These are phyloP conservation scores for Gonatopus flavifemur DNA, from an alignment of 1,140 invertebrate genomes.

Conservation along the genomic window DNA sequence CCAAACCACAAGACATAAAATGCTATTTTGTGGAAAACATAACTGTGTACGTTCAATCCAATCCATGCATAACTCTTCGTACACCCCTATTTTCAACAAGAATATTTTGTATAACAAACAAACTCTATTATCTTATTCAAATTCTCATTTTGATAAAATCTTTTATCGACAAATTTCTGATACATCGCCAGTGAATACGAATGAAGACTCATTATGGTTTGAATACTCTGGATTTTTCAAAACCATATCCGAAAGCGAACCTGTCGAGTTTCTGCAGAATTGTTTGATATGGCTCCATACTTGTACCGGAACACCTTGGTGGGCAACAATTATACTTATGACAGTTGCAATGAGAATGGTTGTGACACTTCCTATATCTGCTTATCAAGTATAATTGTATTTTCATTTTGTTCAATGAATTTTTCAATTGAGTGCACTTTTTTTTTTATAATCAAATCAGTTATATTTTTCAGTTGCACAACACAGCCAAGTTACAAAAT, in stretches of 20 bases:
- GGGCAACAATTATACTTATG: constrained; percentile 72
- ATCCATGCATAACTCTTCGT: too few species aligned
- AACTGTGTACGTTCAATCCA: too few species aligned
- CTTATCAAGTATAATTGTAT: constrained; percentile 64
- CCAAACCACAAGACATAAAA: too few species aligned
- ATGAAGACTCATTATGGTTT: too few species aligned
- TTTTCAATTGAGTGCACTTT: neutral
- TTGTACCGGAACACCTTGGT: constrained; percentile 77
- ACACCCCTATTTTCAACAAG: too few species aligned
- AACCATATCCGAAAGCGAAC: constrained; percentile 68
- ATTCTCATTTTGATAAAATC: too few species aligned
- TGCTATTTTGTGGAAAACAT: too few species aligned
- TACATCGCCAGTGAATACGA: too few species aligned
- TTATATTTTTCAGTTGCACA: constrained; percentile 59
- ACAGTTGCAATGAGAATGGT: constrained; percentile 67
- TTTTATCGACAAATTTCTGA: too few species aligned
- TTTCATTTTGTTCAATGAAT: constrained; percentile 4
- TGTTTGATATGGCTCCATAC: constrained; percentile 69
- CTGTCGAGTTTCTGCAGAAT: constrained; percentile 68
- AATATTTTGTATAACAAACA: too few species aligned
- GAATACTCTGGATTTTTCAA: too few species aligned
- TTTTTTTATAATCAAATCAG: neutral
- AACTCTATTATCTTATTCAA: too few species aligned
- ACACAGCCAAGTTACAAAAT: constrained; percentile 73
- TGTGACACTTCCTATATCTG: constrained; percentile 73